These are phyloP conservation scores for Chaetodon trifascialis DNA, from an alignment of 2,113 vertebrate species.

Conservation along the genomic window DNA sequence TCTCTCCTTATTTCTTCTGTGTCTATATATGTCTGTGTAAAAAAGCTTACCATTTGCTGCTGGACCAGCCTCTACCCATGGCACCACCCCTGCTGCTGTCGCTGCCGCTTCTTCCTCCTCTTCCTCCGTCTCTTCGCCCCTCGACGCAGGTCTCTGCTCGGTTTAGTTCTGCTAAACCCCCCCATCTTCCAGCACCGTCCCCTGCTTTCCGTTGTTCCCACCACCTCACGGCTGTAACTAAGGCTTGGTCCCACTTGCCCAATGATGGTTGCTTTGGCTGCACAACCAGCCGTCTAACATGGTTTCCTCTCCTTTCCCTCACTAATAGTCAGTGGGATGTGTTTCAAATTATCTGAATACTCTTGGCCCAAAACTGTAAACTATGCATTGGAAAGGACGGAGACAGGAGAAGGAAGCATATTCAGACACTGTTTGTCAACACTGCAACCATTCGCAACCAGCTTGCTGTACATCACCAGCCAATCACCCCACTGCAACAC, in stretches of 20 bases:
- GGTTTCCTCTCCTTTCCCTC: slow-evolving; percentile 61
- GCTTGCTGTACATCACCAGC: slow-evolving; percentile 59
- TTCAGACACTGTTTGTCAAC: slow-evolving; percentile 59
- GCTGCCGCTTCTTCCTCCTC: slow-evolving; percentile 76
- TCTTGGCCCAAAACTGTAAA: slow-evolving; percentile 16
- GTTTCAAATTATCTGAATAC: slow-evolving; percentile 9
- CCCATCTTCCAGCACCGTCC: slow-evolving; percentile 57
- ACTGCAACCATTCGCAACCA: slow-evolving; percentile 56
- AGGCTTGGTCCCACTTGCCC: slow-evolving; percentile 47
- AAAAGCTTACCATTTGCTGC: slow-evolving; percentile 82
- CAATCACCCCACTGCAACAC: slow-evolving; percentile 56
- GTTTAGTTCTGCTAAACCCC: slow-evolving; percentile 79
- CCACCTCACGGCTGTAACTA: slow-evolving; percentile 47
- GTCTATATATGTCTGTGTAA: slow-evolving; percentile 77
- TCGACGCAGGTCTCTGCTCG: slow-evolving; percentile 81
- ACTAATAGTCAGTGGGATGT: slow-evolving; percentile 4
- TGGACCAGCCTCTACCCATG: slow-evolving; percentile 81
- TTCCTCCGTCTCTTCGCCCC: slow-evolving; percentile 82
- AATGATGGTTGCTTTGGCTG: slow-evolving; percentile 56
- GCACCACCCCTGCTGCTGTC: slow-evolving; percentile 74
- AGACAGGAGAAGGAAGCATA: slow-evolving; percentile 51
- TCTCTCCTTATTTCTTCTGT: slow-evolving; percentile 76
- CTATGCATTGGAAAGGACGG: slow-evolving; percentile 12
- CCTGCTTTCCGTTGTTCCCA: slow-evolving; percentile 55
- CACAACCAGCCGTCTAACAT: slow-evolving; percentile 66